phyloP scores from a whole-genome alignment of 2,113 vertebrate species.

The Amazona guildingii region DNA sequence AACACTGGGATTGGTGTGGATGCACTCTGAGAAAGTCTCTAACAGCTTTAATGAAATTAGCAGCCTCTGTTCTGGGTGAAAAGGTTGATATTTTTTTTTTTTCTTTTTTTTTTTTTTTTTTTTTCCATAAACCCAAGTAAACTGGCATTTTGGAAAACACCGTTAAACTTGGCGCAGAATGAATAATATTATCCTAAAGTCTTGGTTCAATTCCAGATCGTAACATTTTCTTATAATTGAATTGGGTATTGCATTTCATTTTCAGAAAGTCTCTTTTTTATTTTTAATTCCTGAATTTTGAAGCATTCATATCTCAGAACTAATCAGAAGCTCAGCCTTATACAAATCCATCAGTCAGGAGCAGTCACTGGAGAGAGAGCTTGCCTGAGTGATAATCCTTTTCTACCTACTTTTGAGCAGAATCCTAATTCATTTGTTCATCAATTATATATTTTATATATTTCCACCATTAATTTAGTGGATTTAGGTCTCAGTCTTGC shows the following conservation, averaged over 20 bases:
- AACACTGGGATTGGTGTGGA: conserved; percentile 45
- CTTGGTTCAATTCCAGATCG: conserved; percentile 70
- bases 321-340: conserved; percentile 29
- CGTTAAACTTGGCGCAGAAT: conserved; percentile 56
- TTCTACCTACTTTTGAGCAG: conserved; percentile 51
- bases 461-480: conserved; percentile 39
- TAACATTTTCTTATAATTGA: conserved; percentile 71
- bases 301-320: conserved; percentile 35
- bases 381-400: conserved; percentile 59
- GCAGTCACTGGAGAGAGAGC: neutral
- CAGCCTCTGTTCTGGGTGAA: conserved; percentile 65
- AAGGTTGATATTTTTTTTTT: conserved; percentile 40
- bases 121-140: conserved; percentile 62
- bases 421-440: conserved; percentile 60
- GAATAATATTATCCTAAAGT: conserved; percentile 51
- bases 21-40: conserved; percentile 13
- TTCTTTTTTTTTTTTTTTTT: neutral
- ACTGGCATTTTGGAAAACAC: conserved; percentile 58
- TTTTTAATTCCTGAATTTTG: conserved; percentile 46
- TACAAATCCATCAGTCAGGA: conserved; percentile 40
- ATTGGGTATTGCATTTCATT: conserved; percentile 68
- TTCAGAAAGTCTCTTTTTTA: conserved; percentile 54
- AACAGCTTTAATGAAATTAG: conserved; percentile 68
- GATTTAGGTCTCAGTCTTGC: conserved; percentile 25
- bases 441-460: conserved; percentile 56